A percentile compares a stretch with the other conserved stretches of the same genome.
Evolutionary conservation across 2,797 vertebrate genomes (phyloP).

Genomic region (Ctenopoma multispine): DNA sequence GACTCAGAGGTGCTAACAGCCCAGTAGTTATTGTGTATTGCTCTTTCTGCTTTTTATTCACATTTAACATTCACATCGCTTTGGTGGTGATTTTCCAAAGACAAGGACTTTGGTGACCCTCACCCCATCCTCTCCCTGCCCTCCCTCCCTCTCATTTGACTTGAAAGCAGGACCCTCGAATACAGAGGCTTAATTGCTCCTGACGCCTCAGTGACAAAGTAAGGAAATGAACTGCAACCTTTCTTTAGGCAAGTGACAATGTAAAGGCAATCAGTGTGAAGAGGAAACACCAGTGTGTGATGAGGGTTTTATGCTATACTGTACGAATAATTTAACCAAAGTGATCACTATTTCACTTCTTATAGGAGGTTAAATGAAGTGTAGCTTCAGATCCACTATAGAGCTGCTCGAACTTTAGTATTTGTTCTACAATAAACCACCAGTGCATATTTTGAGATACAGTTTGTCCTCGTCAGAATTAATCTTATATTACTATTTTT

Average conservation of each 20-base stretch:
- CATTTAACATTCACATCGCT: too few species aligned
- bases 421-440: background rate
- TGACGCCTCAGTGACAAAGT: conserved; percentile 42
- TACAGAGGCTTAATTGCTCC: conserved; percentile 52
- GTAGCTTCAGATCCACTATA: background rate
- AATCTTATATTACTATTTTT: background rate
- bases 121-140: conserved; percentile 2
- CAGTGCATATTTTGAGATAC: background rate
- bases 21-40: too few species aligned
- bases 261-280: conserved; percentile 48
- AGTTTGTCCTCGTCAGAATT: conserved; percentile 1
- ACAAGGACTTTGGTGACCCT: too few species aligned
- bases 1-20: too few species aligned
- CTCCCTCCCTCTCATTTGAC: conserved; percentile 33
- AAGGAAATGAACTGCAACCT: conserved; percentile 37
- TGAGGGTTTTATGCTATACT: conserved; percentile 11
- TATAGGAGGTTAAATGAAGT: conserved; percentile 40
- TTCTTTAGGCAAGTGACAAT: conserved; percentile 45
- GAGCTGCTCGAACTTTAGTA: conserved; percentile 2
- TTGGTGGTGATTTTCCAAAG: too few species aligned
- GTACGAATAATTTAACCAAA: conserved; percentile 34
- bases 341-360: conserved; percentile 39
- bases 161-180: conserved; percentile 52
- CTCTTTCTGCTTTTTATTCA: too few species aligned
- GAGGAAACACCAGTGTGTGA: conserved; percentile 35